A percentile compares a stretch with the other conserved stretches of the same genome.
Conservation (phyloP, 2,113 vertebrate genomes). For the Gadus macrocephalus region DNA sequence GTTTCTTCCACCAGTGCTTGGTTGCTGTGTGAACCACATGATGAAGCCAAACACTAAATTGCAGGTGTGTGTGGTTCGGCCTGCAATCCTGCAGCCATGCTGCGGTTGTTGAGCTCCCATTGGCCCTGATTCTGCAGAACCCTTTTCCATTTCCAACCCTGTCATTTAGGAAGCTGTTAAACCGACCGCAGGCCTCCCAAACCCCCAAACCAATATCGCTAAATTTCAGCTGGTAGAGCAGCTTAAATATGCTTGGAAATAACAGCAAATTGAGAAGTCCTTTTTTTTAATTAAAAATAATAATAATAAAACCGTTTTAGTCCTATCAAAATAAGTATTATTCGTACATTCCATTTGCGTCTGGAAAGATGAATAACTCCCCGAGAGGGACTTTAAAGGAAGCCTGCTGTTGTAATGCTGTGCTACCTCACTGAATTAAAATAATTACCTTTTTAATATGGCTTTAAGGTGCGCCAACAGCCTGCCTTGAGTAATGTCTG, state of each 20-base stretch:
- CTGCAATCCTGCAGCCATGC: background rate
- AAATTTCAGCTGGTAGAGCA: no score
- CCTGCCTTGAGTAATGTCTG: no score
- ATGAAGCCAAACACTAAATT: background rate
- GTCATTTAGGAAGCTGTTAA: background rate
- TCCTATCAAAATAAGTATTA: no score
- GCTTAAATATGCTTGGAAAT: no score
- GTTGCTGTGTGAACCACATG: background rate
- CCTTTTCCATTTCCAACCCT: background rate
- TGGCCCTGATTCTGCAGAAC: background rate
- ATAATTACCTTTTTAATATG: no score
- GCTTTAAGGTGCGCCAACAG: no score
- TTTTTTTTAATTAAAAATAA: no score
- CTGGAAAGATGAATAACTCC: no score
- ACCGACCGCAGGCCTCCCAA: background rate
- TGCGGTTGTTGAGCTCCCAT: background rate
- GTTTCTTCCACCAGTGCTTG: background rate
- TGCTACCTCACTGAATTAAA: constrained; percentile 3
- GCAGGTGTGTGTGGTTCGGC: background rate
- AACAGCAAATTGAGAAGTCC: no score
- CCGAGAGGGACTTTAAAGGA: background rate
- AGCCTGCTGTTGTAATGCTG: background rate
- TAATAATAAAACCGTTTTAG: no score
- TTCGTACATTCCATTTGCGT: no score
- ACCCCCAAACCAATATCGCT: no score